These are phyloP conservation scores for Lepidonotus clava DNA, from an alignment of 2,888 invertebrate species.

Conservation along the genomic window DNA sequence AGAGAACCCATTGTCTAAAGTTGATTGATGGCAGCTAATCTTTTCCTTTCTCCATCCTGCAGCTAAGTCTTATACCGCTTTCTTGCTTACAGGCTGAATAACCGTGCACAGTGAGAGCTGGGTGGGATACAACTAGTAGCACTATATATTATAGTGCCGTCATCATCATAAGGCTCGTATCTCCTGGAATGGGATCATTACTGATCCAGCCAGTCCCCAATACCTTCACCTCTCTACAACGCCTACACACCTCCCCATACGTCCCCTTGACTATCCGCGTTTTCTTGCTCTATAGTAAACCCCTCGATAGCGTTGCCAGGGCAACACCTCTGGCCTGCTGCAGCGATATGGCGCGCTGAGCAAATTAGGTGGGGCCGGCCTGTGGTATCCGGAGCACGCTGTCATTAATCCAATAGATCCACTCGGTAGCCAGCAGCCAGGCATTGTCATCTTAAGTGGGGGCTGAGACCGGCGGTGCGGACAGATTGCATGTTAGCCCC, in stretches of 20 bases:
- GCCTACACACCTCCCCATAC: too few relatives aligned
- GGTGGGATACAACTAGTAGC: too few relatives aligned
- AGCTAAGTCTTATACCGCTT: too few relatives aligned
- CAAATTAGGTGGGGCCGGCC: not conserved
- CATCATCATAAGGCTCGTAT: too few relatives aligned
- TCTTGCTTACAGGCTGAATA: too few relatives aligned
- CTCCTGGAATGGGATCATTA: too few relatives aligned
- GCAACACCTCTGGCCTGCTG: not conserved
- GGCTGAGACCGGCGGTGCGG: not conserved
- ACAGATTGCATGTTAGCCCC: constrained; percentile 14
- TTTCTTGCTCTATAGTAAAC: too few relatives aligned
- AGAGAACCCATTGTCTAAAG: not conserved
- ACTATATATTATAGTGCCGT: too few relatives aligned
- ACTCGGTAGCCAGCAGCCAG: not conserved
- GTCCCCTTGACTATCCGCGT: too few relatives aligned
- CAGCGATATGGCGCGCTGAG: not conserved
- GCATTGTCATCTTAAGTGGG: constrained; percentile 23
- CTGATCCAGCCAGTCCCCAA: too few relatives aligned
- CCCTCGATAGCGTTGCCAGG: not conserved
- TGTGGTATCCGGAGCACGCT: not conserved
- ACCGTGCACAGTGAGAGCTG: too few relatives aligned
- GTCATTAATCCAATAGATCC: constrained; percentile 23
- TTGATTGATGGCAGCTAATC: constrained; percentile 7
- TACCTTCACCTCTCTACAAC: too few relatives aligned
- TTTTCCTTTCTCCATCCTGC: not conserved